Conservation (phyloP, 2,797 vertebrate species). For the Mus spretus region DNA sequence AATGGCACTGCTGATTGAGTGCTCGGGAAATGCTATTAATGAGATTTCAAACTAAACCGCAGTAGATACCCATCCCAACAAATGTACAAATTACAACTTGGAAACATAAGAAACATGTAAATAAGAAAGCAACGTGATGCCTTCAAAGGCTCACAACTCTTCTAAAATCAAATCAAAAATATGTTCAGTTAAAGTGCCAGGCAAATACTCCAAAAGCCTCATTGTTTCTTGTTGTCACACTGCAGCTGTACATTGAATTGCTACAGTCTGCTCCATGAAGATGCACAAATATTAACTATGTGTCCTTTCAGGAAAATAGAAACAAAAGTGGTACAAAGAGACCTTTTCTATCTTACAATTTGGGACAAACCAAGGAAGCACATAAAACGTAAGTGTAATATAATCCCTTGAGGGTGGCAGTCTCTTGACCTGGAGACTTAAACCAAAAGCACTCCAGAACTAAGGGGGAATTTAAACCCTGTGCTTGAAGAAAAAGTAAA, state of each 20-base stretch:
- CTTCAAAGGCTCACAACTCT: neutral
- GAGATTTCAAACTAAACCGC: neutral
- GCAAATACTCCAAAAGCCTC: neutral
- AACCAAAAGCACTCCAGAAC: constrained; percentile 26
- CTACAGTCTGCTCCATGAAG: neutral
- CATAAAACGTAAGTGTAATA: neutral
- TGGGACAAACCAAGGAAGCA: neutral
- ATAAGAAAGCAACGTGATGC: neutral
- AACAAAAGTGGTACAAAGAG: neutral
- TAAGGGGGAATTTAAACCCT: neutral
- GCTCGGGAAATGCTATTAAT: neutral
- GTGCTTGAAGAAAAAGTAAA: neutral
- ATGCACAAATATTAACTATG: neutral
- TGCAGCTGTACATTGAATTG: neutral
- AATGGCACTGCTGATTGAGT: neutral
- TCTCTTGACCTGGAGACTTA: neutral
- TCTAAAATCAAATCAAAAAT: neutral
- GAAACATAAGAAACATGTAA: neutral
- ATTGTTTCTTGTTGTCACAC: neutral
- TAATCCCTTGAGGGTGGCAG: neutral
- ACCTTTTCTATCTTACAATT: neutral
- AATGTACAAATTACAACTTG: neutral
- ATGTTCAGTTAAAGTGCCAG: neutral
- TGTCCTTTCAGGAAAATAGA: neutral
- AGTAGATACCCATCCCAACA: neutral